Evolutionary conservation across 2,888 invertebrate species (phyloP), one percentile per base, ranked within the genome.

Genomic region (Lithosia quadra): DNA sequence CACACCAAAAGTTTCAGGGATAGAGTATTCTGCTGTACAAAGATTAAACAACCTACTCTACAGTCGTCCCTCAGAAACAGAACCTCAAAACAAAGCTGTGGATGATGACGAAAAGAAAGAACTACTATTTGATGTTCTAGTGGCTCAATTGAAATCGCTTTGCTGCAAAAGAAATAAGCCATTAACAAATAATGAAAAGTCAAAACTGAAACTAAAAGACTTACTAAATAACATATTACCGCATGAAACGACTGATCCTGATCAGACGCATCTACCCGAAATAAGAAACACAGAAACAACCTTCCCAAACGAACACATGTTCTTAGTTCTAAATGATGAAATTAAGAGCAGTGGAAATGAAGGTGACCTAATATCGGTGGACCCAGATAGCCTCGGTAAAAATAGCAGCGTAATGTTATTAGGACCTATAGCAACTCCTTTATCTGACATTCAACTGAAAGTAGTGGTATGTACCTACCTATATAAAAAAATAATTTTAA

Each of bases 261-360:
- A 72, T 33, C 80, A 79, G 63, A 49, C 73, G 67, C 64, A 60
- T 28, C n/a, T 63, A 13, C 63, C 73, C 18, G 60, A 69, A 36
- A 68, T 69, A 63, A 76, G 65, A 69, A 63, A 28, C 15, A 56
- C 74, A 28, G 69, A 65, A 62, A 71, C 68, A 18, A 78, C 78
- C 39, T 67, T 74, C 57, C 77, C 78, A 21, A 80, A 83, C 63
- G 92, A 94, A 84, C 89, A 90, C 63, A 90, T 95, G 86, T 94
- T 94, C 83, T 80, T 95, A 65, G 87, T 95, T 36, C 81, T 94
- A 57, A 94, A 94, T 76, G 94, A 95, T 56, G 94, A 94, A 86
- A 88, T 95, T 53, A 90, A 86, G 74, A 90, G 84, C 66, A 90
- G 89, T 71, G 86, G 78, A 1, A 91, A 86, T 70, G 91, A 91